phyloP scores from a whole-genome alignment of 2,797 vertebrate species.

The Gobio occitaniae region DNA sequence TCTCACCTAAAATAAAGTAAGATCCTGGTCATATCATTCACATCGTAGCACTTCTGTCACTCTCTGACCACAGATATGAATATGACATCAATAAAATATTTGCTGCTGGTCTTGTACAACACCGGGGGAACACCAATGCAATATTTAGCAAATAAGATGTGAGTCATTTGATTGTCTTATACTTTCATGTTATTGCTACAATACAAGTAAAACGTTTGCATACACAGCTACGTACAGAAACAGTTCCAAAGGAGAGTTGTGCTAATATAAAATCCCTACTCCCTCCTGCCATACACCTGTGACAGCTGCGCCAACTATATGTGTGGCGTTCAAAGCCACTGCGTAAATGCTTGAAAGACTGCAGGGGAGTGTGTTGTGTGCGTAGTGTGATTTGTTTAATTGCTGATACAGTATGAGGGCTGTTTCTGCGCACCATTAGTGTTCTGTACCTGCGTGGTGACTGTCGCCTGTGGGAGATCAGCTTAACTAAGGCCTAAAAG shows the following conservation, averaged over 20 bases:
- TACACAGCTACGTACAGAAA: not conserved
- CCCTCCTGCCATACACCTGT: conserved; percentile 45
- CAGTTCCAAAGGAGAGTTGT: not conserved
- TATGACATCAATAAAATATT: conserved; percentile 4
- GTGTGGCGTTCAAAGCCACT: conserved; percentile 10
- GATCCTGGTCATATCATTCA: not conserved
- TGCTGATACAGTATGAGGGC: conserved; percentile 60
- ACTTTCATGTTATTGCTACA: not conserved
- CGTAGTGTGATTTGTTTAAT: conserved; percentile 60
- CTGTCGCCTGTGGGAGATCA: conserved; percentile 49
- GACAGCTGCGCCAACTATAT: conserved; percentile 45
- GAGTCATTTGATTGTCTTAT: not conserved
- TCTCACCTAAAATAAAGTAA: not conserved
- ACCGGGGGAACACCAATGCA: not conserved
- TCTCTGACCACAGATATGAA: conserved; percentile 3
- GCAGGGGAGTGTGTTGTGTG: conserved; percentile 6
- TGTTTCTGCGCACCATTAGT: conserved; percentile 68
- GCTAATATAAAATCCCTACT: conserved; percentile 54
- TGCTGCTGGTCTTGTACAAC: not conserved
- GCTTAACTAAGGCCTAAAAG: conserved; percentile 33
- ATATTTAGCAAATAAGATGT: not conserved
- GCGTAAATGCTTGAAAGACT: conserved; percentile 40
- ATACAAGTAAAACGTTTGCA: not conserved
- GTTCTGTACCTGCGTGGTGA: conserved; percentile 60
- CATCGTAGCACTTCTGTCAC: not conserved